Percentiles rank a stretch among this genome's conserved stretches.
Evolutionary conservation across 2,797 vertebrate genomes (phyloP).

Genomic region (Tragopan temminckii): DNA sequence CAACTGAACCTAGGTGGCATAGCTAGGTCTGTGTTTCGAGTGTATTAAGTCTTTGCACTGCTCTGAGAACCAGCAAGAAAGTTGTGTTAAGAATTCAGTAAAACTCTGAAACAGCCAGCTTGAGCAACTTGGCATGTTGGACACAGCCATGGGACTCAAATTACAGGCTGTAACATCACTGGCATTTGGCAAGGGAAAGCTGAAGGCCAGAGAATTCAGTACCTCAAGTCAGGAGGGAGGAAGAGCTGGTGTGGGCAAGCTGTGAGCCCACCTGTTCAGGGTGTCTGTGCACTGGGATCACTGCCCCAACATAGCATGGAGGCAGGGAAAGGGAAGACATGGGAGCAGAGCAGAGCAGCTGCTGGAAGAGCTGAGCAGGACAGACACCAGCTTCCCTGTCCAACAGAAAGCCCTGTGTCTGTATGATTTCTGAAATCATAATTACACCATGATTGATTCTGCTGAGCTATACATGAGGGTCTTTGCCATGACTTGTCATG

Average conservation of each 20-base stretch:
- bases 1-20: background rate
- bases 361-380: background rate
- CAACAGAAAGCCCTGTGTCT: background rate
- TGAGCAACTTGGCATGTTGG: background rate
- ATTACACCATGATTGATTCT: fast-evolving
- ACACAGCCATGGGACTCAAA: fast-evolving
- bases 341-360: background rate
- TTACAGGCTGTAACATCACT: background rate
- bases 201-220: background rate
- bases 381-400: fast-evolving
- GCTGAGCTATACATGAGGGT: fast-evolving
- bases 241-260: background rate
- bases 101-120: background rate
- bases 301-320: background rate
- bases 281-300: background rate
- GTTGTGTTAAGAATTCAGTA: background rate
- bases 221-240: fast-evolving
- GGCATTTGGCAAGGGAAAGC: background rate
- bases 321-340: fast-evolving
- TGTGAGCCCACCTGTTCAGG: background rate
- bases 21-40: background rate
- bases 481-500: background rate
- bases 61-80: background rate
- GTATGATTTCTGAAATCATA: fast-evolving
- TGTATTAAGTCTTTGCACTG: background rate